Conservation (phyloP, 1,140 invertebrate species). For the Pissodes strobi region DNA sequence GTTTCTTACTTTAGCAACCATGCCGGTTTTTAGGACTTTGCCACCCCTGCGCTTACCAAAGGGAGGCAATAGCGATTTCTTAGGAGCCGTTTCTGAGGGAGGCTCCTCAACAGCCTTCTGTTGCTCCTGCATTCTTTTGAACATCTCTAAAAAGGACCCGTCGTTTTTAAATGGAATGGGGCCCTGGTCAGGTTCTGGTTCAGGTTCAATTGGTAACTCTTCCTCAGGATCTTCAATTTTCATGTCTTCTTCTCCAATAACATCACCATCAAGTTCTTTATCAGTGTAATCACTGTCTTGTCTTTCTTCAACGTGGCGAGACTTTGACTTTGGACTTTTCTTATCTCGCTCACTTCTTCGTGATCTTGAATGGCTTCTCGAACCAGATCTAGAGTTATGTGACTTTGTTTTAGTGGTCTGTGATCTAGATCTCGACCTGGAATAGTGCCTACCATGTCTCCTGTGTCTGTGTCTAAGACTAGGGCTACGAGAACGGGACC, state of each 20-base stretch:
- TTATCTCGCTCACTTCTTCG: slow-evolving; percentile 46
- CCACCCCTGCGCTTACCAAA: slow-evolving; percentile 85
- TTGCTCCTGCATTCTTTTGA: slow-evolving; percentile 82
- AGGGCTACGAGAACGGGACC: slow-evolving; percentile 44
- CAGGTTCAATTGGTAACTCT: slow-evolving; percentile 23
- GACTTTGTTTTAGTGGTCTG: background rate
- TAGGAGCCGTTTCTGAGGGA: slow-evolving; percentile 22
- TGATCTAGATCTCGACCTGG: slow-evolving; percentile 40
- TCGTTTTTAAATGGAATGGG: slow-evolving; percentile 80
- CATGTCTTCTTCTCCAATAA: slow-evolving; percentile 35
- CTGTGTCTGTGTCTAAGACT: slow-evolving; percentile 47
- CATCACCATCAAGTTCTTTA: slow-evolving; percentile 22
- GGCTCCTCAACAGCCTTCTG: slow-evolving; percentile 44
- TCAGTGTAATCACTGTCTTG: slow-evolving; percentile 3
- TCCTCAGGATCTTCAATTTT: slow-evolving; percentile 46
- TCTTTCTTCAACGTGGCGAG: slow-evolving; percentile 43
- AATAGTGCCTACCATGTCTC: slow-evolving; percentile 25
- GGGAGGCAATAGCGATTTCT: slow-evolving; percentile 63
- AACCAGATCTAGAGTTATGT: background rate
- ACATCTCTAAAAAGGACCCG: slow-evolving; percentile 86
- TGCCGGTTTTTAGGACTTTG: slow-evolving; percentile 83
- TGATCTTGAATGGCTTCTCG: slow-evolving; percentile 51
- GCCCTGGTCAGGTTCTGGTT: slow-evolving; percentile 50
- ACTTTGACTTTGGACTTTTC: slow-evolving; percentile 36
- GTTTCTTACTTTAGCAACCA: slow-evolving; percentile 82